Percentiles rank a stretch among this genome's conserved stretches.
These are phyloP conservation scores for Torymus aiolomorphi DNA, from an alignment of 2,888 invertebrate genomes.

Conservation along the genomic window DNA sequence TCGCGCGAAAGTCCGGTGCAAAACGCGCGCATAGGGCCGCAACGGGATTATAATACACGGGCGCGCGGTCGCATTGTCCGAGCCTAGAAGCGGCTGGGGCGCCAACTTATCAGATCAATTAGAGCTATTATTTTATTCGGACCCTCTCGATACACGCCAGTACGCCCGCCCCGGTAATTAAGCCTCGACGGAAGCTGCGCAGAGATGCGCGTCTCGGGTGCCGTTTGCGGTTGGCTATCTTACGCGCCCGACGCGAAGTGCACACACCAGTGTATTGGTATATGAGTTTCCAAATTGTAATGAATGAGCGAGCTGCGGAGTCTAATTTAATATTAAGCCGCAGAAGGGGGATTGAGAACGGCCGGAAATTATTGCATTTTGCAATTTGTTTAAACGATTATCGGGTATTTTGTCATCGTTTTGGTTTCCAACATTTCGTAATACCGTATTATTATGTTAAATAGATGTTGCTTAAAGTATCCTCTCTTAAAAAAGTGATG, in stretches of 20 bases:
- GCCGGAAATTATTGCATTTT: too few species aligned
- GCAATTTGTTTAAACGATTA: too few species aligned
- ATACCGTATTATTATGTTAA: too few species aligned
- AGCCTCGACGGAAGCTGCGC: background rate
- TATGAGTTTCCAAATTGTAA: constrained; percentile 10
- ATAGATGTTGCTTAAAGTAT: too few species aligned
- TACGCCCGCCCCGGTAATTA: constrained; percentile 2
- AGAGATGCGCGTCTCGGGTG: background rate
- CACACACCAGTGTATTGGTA: too few species aligned
- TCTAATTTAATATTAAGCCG: constrained; percentile 27
- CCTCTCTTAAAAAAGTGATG: too few species aligned
- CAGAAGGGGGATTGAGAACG: background rate
- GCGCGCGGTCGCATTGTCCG: constrained; percentile 10
- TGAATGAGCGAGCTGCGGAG: background rate
- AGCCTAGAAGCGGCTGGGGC: background rate
- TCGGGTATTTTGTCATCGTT: too few species aligned
- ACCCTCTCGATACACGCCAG: too few species aligned
- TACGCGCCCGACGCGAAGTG: too few species aligned
- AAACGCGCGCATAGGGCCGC: background rate
- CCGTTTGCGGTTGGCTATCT: background rate
- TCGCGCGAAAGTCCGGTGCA: too few species aligned
- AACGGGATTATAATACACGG: constrained; percentile 16
- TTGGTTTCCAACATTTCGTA: too few species aligned
- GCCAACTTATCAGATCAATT: constrained; percentile 67
- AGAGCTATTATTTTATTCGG: constrained; percentile 73